A percentile compares a stretch with the other conserved stretches of the same genome.
These are phyloP conservation scores for Grallaria varia DNA, from an alignment of 2,113 vertebrate species.

Conservation along the genomic window DNA sequence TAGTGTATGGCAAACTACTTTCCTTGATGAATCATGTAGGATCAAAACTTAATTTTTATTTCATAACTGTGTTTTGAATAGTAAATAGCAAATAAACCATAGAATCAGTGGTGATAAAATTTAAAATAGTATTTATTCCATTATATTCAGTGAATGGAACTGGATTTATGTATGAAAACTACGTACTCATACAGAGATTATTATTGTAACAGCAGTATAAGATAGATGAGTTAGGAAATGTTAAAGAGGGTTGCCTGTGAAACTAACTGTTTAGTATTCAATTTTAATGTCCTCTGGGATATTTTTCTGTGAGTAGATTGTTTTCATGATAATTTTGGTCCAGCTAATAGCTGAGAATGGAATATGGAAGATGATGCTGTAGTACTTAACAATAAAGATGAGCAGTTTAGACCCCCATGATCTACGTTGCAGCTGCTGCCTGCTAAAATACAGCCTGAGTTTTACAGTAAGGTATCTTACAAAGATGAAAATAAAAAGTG, in stretches of 20 bases:
- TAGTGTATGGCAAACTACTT: neutral
- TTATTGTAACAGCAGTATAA: neutral
- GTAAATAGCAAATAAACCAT: neutral
- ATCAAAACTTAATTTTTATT: neutral
- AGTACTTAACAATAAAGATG: neutral
- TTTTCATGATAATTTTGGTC: neutral
- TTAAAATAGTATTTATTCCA: neutral
- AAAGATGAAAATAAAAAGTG: slow-evolving; percentile 27
- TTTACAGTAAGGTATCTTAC: slow-evolving; percentile 10
- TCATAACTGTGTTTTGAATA: neutral
- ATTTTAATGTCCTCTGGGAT: neutral
- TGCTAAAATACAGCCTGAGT: neutral
- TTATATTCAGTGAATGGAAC: neutral
- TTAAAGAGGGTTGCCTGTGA: neutral
- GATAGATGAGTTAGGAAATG: neutral
- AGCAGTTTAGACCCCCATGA: neutral
- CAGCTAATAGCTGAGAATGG: neutral
- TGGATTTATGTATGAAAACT: neutral
- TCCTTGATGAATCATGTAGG: neutral
- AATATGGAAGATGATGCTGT: neutral
- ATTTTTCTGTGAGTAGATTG: neutral
- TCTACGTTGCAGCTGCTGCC: neutral
- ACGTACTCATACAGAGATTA: neutral
- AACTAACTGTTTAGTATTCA: neutral
- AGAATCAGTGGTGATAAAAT: neutral